phyloP scores from a whole-genome alignment of 2,797 vertebrate species.

The Alcedo quadribrachys region DNA sequence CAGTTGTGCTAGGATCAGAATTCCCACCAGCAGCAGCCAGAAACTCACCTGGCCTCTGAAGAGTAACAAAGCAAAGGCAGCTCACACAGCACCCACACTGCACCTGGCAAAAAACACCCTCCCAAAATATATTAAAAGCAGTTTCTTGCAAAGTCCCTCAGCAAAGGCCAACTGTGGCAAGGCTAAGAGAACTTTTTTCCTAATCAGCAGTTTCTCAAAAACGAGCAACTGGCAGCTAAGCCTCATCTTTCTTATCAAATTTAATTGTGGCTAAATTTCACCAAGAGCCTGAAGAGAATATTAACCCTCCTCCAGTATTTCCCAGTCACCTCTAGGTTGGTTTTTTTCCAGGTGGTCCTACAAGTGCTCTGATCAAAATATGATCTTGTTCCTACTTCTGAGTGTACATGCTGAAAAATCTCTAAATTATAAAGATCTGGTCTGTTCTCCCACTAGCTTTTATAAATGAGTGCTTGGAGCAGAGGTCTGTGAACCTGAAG shows the following conservation, averaged over 20 bases:
- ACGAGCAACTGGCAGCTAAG: background rate
- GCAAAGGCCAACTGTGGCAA: background rate
- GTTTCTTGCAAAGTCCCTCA: background rate
- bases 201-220: background rate
- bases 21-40: background rate
- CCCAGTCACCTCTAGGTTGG: background rate
- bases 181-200: background rate
- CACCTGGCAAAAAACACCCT: background rate
- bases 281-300: background rate
- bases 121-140: background rate
- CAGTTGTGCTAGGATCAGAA: background rate
- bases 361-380: background rate
- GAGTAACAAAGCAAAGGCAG: background rate
- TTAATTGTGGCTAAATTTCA: background rate
- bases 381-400: background rate
- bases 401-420: background rate
- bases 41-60: background rate
- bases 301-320: background rate
- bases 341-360: background rate
- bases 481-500: accelerated
- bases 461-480: background rate
- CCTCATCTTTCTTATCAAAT: background rate
- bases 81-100: background rate
- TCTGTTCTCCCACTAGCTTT: background rate
- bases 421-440: background rate